phyloP scores from a whole-genome alignment of 2,888 invertebrate species.

The Melanostoma scalare region DNA sequence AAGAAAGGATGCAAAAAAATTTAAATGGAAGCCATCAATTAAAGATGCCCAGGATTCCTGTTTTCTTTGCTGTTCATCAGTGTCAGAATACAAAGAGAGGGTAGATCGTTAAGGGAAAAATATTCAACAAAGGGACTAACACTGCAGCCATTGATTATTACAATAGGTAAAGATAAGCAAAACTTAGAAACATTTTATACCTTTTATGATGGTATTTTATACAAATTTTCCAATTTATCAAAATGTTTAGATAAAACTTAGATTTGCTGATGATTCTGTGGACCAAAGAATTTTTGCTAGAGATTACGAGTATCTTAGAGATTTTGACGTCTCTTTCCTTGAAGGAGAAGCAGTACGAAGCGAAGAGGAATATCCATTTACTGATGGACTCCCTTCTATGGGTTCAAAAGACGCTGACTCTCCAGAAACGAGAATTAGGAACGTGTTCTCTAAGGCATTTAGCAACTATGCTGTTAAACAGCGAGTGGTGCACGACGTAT shows the following conservation, averaged over 20 bases:
- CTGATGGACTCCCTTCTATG: too few species aligned
- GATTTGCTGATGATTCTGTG: too few species aligned
- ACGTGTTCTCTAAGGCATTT: too few species aligned
- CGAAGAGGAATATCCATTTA: too few species aligned
- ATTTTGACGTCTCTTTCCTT: too few species aligned
- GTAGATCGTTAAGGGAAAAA: not conserved
- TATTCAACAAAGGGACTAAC: constrained; percentile 15
- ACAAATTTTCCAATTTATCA: constrained; percentile 9
- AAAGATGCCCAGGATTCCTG: constrained; percentile 11
- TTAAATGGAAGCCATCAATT: constrained; percentile 45
- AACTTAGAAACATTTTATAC: constrained; percentile 6
- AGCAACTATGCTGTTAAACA: too few species aligned
- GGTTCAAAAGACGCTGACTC: too few species aligned
- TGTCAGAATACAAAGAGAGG: not conserved
- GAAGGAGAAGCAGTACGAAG: too few species aligned
- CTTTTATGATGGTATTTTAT: constrained; percentile 33
- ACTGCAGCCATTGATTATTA: constrained; percentile 33
- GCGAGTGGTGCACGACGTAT: too few species aligned
- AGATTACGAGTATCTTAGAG: too few species aligned
- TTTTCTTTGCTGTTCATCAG: constrained; percentile 17
- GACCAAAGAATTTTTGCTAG: too few species aligned
- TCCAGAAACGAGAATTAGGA: too few species aligned
- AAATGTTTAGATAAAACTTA: constrained; percentile 32
- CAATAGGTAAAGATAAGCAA: not conserved
- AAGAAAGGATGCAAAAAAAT: constrained; percentile 14